Conservation (phyloP, 2,113 vertebrate genomes). For the Cyanoderma ruficeps region DNA sequence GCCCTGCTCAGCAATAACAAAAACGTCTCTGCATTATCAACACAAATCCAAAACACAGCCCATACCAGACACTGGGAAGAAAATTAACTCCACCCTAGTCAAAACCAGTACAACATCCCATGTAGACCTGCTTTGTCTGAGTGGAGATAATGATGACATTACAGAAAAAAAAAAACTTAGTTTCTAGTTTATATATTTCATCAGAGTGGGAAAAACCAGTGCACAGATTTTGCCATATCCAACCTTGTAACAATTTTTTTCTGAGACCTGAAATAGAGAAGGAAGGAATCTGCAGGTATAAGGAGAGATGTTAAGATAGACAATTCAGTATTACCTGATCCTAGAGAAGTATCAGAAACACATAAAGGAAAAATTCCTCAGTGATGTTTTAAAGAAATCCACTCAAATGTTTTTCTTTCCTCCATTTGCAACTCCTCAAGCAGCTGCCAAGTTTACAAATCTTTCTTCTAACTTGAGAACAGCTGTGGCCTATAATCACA, state of each 20-base stretch:
- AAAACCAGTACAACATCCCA: neutral
- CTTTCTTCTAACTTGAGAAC: constrained; percentile 20
- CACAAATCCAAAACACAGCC: neutral
- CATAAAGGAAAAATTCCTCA: neutral
- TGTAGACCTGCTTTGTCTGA: neutral
- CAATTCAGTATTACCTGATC: neutral
- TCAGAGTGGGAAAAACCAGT: neutral
- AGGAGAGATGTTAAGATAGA: neutral
- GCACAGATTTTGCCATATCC: neutral
- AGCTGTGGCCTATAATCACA: constrained; percentile 55
- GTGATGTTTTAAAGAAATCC: neutral
- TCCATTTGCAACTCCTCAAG: constrained; percentile 19
- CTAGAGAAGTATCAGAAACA: neutral
- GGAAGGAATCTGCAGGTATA: neutral
- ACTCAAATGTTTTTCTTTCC: neutral
- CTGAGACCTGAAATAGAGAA: neutral
- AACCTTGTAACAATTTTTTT: neutral
- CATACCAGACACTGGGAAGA: neutral
- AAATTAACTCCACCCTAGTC: neutral
- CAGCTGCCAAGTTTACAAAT: constrained; percentile 59
- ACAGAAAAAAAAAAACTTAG: neutral
- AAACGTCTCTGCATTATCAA: neutral
- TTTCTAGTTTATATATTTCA: neutral
- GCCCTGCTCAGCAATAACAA: neutral
- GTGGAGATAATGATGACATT: neutral